Evolutionary conservation across 2,888 invertebrate genomes (phyloP).

Genomic region (Sminthurides aquaticus): DNA sequence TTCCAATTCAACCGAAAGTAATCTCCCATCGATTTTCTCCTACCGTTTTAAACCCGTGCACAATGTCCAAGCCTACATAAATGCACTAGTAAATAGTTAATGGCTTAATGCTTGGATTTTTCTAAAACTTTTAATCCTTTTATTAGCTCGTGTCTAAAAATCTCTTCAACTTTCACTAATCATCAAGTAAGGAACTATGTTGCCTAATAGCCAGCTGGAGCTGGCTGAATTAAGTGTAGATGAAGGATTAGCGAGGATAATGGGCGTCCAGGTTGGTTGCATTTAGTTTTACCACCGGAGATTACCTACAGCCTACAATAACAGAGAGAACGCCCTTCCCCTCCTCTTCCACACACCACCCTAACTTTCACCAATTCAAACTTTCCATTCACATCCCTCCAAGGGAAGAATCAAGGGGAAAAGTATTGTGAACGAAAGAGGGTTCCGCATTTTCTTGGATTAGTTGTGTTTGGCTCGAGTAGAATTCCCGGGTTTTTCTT

Average conservation of each 20-base stretch:
- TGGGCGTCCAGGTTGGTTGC: not conserved
- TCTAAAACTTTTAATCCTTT: not conserved
- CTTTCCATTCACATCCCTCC: too few relatives aligned
- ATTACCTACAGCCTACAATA: too few relatives aligned
- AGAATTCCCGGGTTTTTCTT: slow-evolving; percentile 15
- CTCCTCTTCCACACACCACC: too few relatives aligned
- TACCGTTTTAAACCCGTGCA: not conserved
- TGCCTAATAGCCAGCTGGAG: too few relatives aligned
- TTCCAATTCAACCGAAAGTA: not conserved
- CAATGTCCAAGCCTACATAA: too few relatives aligned
- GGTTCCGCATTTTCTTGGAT: not conserved
- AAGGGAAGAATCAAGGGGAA: too few relatives aligned
- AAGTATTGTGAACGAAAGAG: too few relatives aligned
- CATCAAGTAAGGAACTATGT: not conserved
- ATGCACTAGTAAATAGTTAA: too few relatives aligned
- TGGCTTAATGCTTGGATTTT: not conserved
- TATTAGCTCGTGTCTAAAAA: not conserved
- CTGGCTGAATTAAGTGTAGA: not conserved
- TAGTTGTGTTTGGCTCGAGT: not conserved
- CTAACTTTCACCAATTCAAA: too few relatives aligned
- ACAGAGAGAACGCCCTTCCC: too few relatives aligned
- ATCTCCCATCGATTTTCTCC: not conserved
- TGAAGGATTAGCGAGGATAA: not conserved
- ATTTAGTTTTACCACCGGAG: not conserved
- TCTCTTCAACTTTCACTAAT: not conserved